These are phyloP conservation scores for Aricia artaxerxes DNA, from an alignment of 2,888 invertebrate species.

Conservation along the genomic window DNA sequence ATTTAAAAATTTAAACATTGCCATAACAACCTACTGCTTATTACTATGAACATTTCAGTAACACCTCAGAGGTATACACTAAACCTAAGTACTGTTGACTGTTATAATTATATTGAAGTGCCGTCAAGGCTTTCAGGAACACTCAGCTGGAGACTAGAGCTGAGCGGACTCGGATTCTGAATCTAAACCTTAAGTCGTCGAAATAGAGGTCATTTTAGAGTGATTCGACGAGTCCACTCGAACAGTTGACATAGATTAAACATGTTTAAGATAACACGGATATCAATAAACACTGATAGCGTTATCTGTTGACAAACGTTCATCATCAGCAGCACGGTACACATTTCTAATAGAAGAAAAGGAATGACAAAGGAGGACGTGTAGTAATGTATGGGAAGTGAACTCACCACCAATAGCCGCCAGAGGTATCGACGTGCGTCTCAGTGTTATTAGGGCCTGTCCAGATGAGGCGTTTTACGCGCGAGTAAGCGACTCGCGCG, in stretches of 20 bases:
- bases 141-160: neutral
- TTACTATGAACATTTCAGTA: neutral
- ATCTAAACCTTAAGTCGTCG: neutral
- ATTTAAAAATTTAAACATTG: too few relatives aligned
- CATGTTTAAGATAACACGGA: neutral
- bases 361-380: too few relatives aligned
- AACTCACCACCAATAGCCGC: too few relatives aligned
- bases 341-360: too few relatives aligned
- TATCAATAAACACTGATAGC: constrained; percentile 6
- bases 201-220: neutral
- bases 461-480: too few relatives aligned
- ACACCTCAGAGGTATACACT: neutral
- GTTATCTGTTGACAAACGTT: neutral
- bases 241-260: neutral
- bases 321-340: neutral
- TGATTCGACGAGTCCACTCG: neutral
- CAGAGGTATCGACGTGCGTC: too few relatives aligned
- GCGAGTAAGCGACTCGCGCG: too few relatives aligned
- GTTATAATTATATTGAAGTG: neutral
- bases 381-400: too few relatives aligned
- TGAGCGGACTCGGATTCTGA: neutral
- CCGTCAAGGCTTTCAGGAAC: constrained; percentile 1
- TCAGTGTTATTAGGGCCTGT: too few relatives aligned
- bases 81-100: neutral
- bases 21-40: neutral